phyloP scores from a whole-genome alignment of 2,113 vertebrate species.

The Onychostruthus taczanowskii region DNA sequence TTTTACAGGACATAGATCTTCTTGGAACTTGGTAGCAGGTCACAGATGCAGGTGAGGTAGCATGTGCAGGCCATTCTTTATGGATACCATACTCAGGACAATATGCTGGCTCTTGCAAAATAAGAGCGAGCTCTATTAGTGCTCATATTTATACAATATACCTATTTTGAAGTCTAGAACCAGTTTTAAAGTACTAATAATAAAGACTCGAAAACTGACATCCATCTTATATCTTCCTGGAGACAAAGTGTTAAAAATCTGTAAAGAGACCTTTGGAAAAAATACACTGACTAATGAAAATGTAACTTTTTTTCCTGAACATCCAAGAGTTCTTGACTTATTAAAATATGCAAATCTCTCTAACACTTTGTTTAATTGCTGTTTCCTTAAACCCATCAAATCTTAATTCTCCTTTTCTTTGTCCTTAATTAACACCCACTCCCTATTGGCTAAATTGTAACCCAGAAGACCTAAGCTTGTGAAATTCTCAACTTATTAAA shows the following conservation, averaged over 20 bases:
- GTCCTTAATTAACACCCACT: constrained; percentile 61
- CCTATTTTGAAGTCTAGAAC: not conserved
- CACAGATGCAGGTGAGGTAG: not conserved
- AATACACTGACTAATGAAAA: constrained; percentile 12
- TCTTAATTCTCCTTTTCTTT: constrained; percentile 54
- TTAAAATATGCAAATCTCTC: constrained; percentile 59
- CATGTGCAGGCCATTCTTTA: not conserved
- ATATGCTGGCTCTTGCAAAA: not conserved
- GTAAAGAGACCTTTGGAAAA: not conserved
- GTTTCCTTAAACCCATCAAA: constrained; percentile 62
- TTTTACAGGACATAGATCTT: not conserved
- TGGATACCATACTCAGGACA: not conserved
- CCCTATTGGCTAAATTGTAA: constrained; percentile 26
- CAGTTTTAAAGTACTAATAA: not conserved
- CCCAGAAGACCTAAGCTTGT: constrained; percentile 26
- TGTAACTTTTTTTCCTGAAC: not conserved
- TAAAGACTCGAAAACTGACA: not conserved
- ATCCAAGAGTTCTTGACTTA: constrained; percentile 30
- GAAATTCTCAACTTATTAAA: constrained; percentile 53
- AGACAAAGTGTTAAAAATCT: constrained; percentile 18
- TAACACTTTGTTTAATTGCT: constrained; percentile 56
- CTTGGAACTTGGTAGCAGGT: not conserved
- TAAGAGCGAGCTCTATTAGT: not conserved
- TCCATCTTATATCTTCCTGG: not conserved
- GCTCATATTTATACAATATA: not conserved